Evolutionary conservation across 2,888 invertebrate species (phyloP).

Genomic region (Melipona bicolor): DNA sequence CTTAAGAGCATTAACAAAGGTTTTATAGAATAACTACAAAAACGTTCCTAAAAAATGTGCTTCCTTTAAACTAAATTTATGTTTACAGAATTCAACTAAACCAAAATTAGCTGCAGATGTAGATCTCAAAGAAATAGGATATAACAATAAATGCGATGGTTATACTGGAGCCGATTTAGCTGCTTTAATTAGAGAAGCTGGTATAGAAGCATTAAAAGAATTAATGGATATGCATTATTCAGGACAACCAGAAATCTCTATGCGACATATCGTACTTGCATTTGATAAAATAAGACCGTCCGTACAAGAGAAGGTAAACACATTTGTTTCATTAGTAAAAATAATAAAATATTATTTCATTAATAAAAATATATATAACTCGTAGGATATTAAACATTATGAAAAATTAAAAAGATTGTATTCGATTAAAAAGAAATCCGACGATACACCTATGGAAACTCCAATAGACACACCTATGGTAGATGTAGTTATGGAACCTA

Average conservation of each 20-base stretch:
- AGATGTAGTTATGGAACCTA: conserved; percentile 78
- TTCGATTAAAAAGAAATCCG: conserved; percentile 85
- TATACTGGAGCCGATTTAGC: conserved; percentile 98
- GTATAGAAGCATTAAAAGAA: conserved; percentile 91
- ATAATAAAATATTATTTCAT: neutral
- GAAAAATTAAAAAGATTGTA: conserved; percentile 90
- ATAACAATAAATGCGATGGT: conserved; percentile 88
- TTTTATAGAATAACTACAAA: conserved; percentile 72
- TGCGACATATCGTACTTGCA: conserved; percentile 92
- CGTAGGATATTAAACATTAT: conserved; percentile 90
- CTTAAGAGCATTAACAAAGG: conserved; percentile 94
- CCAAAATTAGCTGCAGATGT: conserved; percentile 92
- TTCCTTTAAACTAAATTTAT: conserved; percentile 2
- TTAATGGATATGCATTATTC: conserved; percentile 87
- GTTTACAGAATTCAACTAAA: conserved; percentile 89
- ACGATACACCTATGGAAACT: conserved; percentile 86
- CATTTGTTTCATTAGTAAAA: neutral
- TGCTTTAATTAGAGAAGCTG: conserved; percentile 94
- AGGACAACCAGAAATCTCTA: conserved; percentile 84
- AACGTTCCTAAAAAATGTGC: neutral
- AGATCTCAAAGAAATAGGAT: conserved; percentile 89
- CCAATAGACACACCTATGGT: conserved; percentile 74
- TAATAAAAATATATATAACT: conserved; percentile 36
- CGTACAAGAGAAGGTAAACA: conserved; percentile 89
- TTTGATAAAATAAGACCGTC: conserved; percentile 94